Conservation (phyloP, 30 jellyfish, hydroid and myxozoan species). For the Turritopsis dohrnii region DNA sequence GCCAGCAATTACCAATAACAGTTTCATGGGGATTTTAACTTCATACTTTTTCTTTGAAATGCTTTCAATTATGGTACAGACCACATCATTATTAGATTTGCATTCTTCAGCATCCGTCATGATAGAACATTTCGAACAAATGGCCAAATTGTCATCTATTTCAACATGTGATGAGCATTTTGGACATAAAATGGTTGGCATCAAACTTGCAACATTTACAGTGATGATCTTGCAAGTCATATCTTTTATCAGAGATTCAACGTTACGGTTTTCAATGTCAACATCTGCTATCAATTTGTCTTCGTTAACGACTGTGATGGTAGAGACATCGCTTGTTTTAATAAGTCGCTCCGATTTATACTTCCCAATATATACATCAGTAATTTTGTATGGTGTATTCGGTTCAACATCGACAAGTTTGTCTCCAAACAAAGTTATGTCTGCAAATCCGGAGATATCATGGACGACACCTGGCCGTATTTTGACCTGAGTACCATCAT, state of each 20-base stretch:
- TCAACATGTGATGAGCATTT: not conserved
- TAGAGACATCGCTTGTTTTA: not conserved
- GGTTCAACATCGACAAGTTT: not conserved
- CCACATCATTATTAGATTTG: no score
- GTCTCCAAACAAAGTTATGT: not conserved
- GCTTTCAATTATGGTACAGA: not conserved
- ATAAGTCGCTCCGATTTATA: not conserved
- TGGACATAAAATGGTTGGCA: no score
- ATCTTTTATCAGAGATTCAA: not conserved
- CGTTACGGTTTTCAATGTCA: not conserved
- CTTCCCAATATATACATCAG: not conserved
- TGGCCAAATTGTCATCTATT: not conserved
- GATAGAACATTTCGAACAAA: constrained; percentile 1
- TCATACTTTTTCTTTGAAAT: not conserved
- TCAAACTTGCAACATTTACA: no score
- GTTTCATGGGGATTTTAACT: not conserved
- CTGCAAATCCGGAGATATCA: constrained; percentile 2
- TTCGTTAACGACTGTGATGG: no score
- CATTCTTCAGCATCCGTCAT: not conserved
- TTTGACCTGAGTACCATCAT: not conserved
- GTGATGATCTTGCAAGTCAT: not conserved
- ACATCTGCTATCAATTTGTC: no score
- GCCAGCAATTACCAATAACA: not conserved
- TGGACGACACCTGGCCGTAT: constrained; percentile 7
- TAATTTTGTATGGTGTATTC: not conserved